Base-by-base conservation (phyloP, 2,888 invertebrate genomes). In the Chrysolina oricalcia region DNA sequence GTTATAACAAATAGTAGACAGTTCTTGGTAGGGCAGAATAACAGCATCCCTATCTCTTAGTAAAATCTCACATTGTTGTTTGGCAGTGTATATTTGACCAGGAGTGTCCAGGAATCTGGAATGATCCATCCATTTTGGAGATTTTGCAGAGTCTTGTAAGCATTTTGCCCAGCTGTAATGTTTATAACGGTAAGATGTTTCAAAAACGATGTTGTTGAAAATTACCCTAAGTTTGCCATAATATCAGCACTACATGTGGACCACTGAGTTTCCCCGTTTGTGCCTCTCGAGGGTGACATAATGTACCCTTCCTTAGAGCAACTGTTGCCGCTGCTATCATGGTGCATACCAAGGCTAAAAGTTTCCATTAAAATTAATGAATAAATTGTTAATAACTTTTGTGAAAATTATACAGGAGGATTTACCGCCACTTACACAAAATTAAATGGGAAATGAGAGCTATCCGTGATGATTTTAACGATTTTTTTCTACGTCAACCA, bases 241-340 rank as follows among this genome's bases (percentile, higher is more conserved):
- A 94, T 90, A 56, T 92, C 89, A 0, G 94, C 93, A 85, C 95
- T 95, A 87, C 95, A 95, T 1, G 89, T 87, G 0, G 95, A 95
- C 95, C 95, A 95, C 17, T 92, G 91, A 1, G 94, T 94, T 88
- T 95, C 95, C 9, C 95, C 95, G 81, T 91, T 91, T 43, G 93
- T 93, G 63, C 95, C 95, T 79, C 95, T 90, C 3, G 94, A 95
- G 0, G 95, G 94, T 0, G 95, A 95, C 95, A 95, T 95, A 80
- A 95, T 93, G 89, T 90, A 95, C 1, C 95, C 95, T 86, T 95
- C 94, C 84, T 93, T 93, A 0, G 94, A 91, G 84, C 95, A 95
- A 72, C 87, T 86, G 86, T 95, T 95, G 50, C 93, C 92, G 19
- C 91, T 91, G 48, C 94, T 93, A 84, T 95, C 95, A 86, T 95